phyloP scores from a whole-genome alignment of 2,888 invertebrate species.

The Hecatera dysodea region DNA sequence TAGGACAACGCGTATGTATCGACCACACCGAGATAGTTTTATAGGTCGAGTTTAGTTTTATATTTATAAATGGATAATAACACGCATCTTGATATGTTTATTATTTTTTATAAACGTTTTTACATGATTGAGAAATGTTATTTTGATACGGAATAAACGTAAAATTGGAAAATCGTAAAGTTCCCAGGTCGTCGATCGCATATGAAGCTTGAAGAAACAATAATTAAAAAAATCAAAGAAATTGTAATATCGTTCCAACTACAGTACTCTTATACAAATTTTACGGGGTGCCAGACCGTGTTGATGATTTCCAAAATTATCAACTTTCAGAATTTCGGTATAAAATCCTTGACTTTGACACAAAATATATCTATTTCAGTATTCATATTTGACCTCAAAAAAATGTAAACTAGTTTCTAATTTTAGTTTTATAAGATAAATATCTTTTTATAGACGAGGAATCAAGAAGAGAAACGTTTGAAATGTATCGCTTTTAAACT shows the following conservation, averaged over 20 bases:
- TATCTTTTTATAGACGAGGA: slow-evolving; percentile 45
- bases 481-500: slow-evolving; percentile 15
- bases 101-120: slow-evolving; percentile 70
- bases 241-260: slow-evolving; percentile 51
- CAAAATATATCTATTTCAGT: slow-evolving; percentile 54
- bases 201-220: slow-evolving; percentile 24
- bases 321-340: slow-evolving; percentile 28
- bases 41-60: slow-evolving; percentile 77
- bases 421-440: slow-evolving; percentile 48
- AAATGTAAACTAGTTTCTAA: slow-evolving; percentile 52
- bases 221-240: slow-evolving; percentile 38
- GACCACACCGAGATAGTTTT: slow-evolving; percentile 72
- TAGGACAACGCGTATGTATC: slow-evolving; percentile 74
- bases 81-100: slow-evolving; percentile 72
- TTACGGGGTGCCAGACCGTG: slow-evolving; percentile 42
- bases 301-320: slow-evolving; percentile 34
- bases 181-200: slow-evolving; percentile 10
- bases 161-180: slow-evolving; percentile 38
- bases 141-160: slow-evolving; percentile 57
- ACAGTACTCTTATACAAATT: slow-evolving; percentile 38
- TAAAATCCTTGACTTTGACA: slow-evolving; percentile 59
- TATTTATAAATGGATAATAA: slow-evolving; percentile 78
- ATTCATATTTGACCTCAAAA: slow-evolving; percentile 59
- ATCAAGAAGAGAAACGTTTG: slow-evolving; percentile 20
- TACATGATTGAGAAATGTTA: slow-evolving; percentile 68